Base-by-base conservation (phyloP, 2,888 invertebrate species). In the Lobophora halterata region DNA sequence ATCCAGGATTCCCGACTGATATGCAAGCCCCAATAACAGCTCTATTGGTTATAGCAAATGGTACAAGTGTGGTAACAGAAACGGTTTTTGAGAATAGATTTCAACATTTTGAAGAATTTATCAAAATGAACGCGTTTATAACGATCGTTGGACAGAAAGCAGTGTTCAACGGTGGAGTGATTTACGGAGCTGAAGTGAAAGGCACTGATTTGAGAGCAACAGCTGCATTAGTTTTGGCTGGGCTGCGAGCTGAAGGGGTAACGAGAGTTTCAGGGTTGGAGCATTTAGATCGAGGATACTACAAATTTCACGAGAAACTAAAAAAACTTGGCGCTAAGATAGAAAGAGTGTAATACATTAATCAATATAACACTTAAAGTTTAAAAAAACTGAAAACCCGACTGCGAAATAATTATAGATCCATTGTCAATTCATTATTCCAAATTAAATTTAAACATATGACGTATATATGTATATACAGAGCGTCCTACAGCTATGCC, bases 1-100 rank as follows among this genome's bases (percentile, higher is more conserved):
- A 35, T 2, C 49, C 46, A 5, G 43, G 41, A 2, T 49, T 44
- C 7, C 46, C 46, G 3, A 49, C 46, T 1, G 49, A 49, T 9
- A 5, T 49, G 9, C 49, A 49, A 28, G 35, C 46, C 0, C 49
- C 34, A 3, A 5, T 49, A 3, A 24, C 41, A 7, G 35, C 35
- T 2, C 24, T 49, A 19, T 23, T 27, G 25, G 18, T 30, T 0
- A 5, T 24, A 2, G 43, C 49, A 0, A 19, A 44, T 2, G 49
- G 49, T 0, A 20, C n/a, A 1, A 44, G 46, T 8, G 7, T 13
- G 3, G 8, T 38, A 1, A 35, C 20, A 8, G 49, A 49, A 18
- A 49, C 40, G 0, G 13, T 49, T 3, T 49, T 25, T 9, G 49
- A 49, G 9, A 33, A 46, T 1, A 16, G 49, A 6, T 49, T 44